Conservation (phyloP, 2,888 invertebrate genomes). For the Cheilosia scutellata region DNA sequence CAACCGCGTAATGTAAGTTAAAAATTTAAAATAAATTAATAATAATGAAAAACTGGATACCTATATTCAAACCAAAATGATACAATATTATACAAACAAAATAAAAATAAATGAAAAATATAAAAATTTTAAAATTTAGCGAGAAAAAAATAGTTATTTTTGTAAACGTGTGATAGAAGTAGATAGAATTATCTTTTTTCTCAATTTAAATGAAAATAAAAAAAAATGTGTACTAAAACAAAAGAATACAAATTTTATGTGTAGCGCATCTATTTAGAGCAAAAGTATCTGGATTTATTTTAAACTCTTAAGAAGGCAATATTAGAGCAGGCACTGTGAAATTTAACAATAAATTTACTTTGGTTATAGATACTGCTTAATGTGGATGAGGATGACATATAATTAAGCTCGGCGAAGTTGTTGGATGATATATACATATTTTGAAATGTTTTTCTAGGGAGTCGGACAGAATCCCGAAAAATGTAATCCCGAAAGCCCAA, state of each 20-base stretch:
- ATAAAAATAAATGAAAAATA: neutral
- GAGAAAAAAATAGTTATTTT: constrained; percentile 66
- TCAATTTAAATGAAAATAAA: constrained; percentile 39
- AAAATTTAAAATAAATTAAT: constrained; percentile 22
- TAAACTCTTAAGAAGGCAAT: constrained; percentile 15
- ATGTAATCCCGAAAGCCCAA: too few relatives aligned
- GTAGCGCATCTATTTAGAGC: constrained; percentile 33
- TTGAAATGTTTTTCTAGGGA: neutral
- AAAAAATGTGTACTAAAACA: constrained; percentile 3
- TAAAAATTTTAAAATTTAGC: constrained; percentile 28
- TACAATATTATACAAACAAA: constrained; percentile 67
- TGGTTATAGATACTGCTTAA: constrained; percentile 4
- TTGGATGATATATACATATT: too few relatives aligned
- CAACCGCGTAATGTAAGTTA: constrained; percentile 44
- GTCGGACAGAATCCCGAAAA: too few relatives aligned
- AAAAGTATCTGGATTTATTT: constrained; percentile 24
- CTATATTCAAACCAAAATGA: constrained; percentile 65
- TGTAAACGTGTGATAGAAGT: constrained; percentile 72
- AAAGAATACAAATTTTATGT: constrained; percentile 43
- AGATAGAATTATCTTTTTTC: constrained; percentile 64
- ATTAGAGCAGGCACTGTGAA: constrained; percentile 38
- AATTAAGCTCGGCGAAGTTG: neutral
- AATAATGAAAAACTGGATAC: constrained; percentile 61
- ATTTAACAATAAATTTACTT: constrained; percentile 42
- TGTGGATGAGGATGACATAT: neutral